Conservation (phyloP, 1,140 invertebrate species). For the Pseudachorutes palmiensis region DNA sequence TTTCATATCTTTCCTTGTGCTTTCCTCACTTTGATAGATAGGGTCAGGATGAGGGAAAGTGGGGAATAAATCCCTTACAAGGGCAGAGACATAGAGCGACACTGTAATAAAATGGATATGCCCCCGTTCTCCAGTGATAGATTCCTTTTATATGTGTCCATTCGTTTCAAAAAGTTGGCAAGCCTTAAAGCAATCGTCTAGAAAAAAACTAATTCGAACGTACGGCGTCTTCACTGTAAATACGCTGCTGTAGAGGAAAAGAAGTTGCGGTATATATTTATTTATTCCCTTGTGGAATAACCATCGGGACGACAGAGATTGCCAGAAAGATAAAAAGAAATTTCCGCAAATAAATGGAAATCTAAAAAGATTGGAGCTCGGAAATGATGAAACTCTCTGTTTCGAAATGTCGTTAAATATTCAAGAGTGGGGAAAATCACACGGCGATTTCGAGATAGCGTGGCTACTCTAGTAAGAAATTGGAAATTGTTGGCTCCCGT, state of each 20-base stretch:
- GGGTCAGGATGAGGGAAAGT: conserved; percentile 15
- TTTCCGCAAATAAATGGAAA: conserved; percentile 7
- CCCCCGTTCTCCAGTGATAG: background rate
- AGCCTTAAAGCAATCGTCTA: background rate
- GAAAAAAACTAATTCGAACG: background rate
- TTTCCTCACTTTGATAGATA: conserved; percentile 7
- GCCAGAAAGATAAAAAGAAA: background rate
- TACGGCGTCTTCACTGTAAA: conserved; percentile 1
- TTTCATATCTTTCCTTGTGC: conserved; percentile 31
- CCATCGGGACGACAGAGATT: too few species aligned
- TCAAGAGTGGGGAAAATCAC: too few species aligned
- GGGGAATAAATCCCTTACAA: conserved; percentile 5
- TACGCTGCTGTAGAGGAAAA: too few species aligned
- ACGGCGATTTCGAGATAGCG: too few species aligned
- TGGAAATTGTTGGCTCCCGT: too few species aligned
- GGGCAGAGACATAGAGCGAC: too few species aligned
- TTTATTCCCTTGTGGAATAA: too few species aligned
- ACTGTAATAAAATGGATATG: conserved; percentile 3
- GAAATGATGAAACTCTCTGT: background rate
- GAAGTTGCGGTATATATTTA: too few species aligned
- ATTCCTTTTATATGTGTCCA: background rate
- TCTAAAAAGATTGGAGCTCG: background rate
- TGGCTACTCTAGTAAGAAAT: too few species aligned
- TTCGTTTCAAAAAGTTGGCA: background rate
- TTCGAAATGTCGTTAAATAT: background rate